phyloP scores from a whole-genome alignment of 2,113 vertebrate genomes.

The Fukomys damarensis region DNA sequence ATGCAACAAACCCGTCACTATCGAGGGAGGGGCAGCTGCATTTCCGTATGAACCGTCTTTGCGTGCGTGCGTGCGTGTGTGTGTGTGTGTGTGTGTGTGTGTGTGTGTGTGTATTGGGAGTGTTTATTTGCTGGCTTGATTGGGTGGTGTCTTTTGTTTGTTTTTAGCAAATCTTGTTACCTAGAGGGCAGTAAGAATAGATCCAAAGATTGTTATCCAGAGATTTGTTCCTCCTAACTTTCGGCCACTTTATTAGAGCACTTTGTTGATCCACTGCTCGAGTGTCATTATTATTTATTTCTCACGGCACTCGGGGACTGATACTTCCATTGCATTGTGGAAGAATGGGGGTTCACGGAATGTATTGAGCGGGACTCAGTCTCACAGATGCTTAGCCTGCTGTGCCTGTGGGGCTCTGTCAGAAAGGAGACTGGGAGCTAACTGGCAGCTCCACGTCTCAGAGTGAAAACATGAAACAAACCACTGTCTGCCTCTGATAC shows the following conservation, averaged over 20 bases:
- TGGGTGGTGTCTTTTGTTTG: not conserved
- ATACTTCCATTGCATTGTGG: not conserved
- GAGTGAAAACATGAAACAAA: not conserved
- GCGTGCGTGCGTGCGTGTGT: no score
- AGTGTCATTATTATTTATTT: not conserved
- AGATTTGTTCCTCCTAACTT: not conserved
- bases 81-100: not conserved
- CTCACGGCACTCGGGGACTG: not conserved
- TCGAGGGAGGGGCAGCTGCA: accelerated
- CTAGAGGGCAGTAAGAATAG: not conserved
- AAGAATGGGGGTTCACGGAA: accelerated
- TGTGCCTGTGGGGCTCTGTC: not conserved
- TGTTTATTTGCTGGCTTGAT: not conserved
- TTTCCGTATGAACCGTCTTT: not conserved
- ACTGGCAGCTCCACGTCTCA: not conserved
- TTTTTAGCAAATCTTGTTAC: not conserved
- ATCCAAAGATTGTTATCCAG: not conserved
- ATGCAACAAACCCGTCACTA: no score
- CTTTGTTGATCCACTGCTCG: not conserved
- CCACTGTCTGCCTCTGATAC: not conserved
- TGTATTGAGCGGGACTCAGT: not conserved
- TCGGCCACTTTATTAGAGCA: not conserved
- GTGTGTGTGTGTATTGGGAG: not conserved
- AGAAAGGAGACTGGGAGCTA: not conserved
- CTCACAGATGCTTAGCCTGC: not conserved